These are phyloP conservation scores for Brachyopa scutellaris DNA, from an alignment of 2,888 invertebrate species.

Conservation along the genomic window DNA sequence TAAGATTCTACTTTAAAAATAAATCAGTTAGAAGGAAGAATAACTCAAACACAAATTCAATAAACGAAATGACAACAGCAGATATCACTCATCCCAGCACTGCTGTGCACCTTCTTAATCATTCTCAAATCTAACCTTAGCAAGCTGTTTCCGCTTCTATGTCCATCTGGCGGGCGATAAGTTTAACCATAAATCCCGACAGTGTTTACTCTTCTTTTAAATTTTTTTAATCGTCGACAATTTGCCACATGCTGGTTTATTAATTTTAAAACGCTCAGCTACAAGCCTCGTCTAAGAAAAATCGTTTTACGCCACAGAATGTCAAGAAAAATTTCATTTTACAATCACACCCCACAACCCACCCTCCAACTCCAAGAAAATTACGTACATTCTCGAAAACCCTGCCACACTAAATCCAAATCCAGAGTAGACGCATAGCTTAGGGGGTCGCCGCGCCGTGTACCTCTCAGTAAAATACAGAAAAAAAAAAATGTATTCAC, in stretches of 20 bases:
- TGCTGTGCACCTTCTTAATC: no score
- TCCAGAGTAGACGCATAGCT: constrained; percentile 53
- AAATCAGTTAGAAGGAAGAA: no score
- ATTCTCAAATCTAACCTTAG: no score
- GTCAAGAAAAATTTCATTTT: constrained; percentile 50
- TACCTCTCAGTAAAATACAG: neutral
- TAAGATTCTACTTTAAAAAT: no score
- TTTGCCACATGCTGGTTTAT: constrained; percentile 40
- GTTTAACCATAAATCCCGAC: no score
- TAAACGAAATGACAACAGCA: no score
- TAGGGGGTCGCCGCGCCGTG: constrained; percentile 14
- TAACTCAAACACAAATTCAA: no score
- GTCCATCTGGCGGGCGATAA: no score
- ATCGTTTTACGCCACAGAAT: constrained; percentile 17
- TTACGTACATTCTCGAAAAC: constrained; percentile 18
- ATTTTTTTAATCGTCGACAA: constrained; percentile 12
- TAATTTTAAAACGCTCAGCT: constrained; percentile 25
- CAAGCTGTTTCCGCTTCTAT: no score
- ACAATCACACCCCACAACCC: neutral
- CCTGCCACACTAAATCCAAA: constrained; percentile 38
- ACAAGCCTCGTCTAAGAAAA: constrained; percentile 11
- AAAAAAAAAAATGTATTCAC: constrained; percentile 28
- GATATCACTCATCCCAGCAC: no score
- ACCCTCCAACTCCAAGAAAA: neutral
- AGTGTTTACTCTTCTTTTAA: neutral